Evolutionary conservation across 2,113 vertebrate species (phyloP).

Genomic region (Toxostoma redivivum): DNA sequence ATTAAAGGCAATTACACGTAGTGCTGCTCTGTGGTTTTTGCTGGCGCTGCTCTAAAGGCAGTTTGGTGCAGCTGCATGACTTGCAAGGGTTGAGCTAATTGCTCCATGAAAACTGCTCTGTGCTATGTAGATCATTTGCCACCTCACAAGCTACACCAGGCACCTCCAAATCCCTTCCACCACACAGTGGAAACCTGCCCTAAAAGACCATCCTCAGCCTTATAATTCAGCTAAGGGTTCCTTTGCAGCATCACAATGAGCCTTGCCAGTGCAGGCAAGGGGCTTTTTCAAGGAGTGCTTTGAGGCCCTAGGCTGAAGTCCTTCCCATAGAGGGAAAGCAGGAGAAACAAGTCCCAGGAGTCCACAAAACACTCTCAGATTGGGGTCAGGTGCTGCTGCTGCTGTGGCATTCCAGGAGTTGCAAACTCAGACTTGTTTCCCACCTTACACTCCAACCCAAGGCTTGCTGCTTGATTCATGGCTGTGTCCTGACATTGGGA

Average conservation of each 20-base stretch:
- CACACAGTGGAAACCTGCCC: background rate
- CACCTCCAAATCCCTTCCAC: background rate
- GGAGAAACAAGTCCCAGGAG: background rate
- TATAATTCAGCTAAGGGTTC: background rate
- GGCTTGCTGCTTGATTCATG: background rate
- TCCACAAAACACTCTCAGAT: background rate
- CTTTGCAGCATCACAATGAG: background rate
- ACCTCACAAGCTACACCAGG: background rate
- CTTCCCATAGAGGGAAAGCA: background rate
- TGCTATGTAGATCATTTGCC: fast-evolving
- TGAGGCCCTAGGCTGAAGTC: background rate
- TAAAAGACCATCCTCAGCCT: background rate
- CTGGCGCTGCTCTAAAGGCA: background rate
- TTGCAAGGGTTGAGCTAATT: background rate
- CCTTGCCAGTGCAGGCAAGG: fast-evolving
- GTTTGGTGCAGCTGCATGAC: fast-evolving
- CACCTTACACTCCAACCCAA: background rate
- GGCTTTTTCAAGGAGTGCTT: background rate
- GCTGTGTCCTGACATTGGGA: background rate
- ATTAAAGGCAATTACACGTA: background rate
- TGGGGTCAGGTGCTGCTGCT: background rate
- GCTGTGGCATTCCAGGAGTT: background rate
- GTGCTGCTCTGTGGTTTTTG: background rate
- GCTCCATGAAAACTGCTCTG: background rate
- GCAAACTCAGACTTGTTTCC: background rate